Conservation (phyloP, 2,888 invertebrate species). For the Stramonita haemastoma region DNA sequence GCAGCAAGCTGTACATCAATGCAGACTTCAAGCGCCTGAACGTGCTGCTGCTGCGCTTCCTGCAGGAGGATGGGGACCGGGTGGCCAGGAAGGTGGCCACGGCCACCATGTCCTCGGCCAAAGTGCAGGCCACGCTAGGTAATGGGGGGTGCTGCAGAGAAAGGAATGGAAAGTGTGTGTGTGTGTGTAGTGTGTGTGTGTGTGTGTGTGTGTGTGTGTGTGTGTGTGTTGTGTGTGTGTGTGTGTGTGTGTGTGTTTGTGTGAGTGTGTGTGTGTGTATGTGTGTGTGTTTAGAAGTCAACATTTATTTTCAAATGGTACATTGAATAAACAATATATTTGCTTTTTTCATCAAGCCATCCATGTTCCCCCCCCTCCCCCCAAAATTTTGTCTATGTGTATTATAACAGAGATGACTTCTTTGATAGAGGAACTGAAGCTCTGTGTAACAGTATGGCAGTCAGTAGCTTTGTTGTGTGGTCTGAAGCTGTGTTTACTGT, state of each 20-base stretch:
- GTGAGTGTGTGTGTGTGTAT: background rate
- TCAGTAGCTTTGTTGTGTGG: too few species aligned
- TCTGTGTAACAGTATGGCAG: too few species aligned
- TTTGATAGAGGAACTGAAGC: too few species aligned
- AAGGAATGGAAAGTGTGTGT: too few species aligned
- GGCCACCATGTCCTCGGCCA: constrained; percentile 93
- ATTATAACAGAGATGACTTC: too few species aligned
- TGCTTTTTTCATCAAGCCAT: too few species aligned
- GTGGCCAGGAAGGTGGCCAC: constrained; percentile 91
- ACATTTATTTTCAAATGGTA: too few species aligned
- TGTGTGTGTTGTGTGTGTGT: constrained; percentile 1
- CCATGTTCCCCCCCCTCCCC: too few species aligned
- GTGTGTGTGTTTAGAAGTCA: background rate
- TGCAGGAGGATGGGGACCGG: constrained; percentile 83
- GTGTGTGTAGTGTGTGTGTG: too few species aligned
- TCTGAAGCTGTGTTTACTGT: too few species aligned
- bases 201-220: background rate
- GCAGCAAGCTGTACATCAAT: constrained; percentile 43
- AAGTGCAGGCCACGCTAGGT: constrained; percentile 90
- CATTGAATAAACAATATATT: too few species aligned
- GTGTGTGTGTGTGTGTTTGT: constrained; percentile 13
- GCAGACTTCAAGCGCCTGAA: constrained; percentile 96
- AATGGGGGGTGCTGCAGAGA: constrained; percentile 56
- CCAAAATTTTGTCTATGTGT: too few species aligned
- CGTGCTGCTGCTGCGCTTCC: constrained; percentile 89